Percentiles rank a stretch among this genome's conserved stretches.
Evolutionary conservation across 2,888 invertebrate genomes (phyloP).

Genomic region (Cotesia congregata): DNA sequence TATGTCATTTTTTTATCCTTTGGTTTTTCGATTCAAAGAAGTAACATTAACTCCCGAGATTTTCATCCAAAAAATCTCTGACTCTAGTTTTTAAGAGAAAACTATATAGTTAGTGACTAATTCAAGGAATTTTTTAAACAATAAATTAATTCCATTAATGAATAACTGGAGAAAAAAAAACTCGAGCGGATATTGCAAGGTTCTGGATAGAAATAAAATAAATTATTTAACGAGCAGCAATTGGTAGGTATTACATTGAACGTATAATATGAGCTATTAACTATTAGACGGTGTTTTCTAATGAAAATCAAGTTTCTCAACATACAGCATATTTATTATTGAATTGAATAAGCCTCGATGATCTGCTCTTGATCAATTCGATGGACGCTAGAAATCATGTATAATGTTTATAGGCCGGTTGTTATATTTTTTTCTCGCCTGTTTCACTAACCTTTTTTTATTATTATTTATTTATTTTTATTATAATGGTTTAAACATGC

Average conservation of each 20-base stretch:
- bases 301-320: conserved; percentile 47
- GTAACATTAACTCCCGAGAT: not conserved
- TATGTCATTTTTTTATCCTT: not conserved
- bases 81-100: too few relatives aligned
- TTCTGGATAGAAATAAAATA: conserved; percentile 53
- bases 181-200: conserved; percentile 41
- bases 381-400: conserved; percentile 19
- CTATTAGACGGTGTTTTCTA: conserved; percentile 44
- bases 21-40: not conserved
- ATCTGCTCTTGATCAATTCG: not conserved
- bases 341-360: not conserved
- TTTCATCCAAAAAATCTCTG: not conserved
- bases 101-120: too few relatives aligned
- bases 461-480: not conserved
- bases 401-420: conserved; percentile 16
- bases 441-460: conserved; percentile 22
- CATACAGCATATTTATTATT: conserved; percentile 14
- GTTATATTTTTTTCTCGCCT: conserved; percentile 39
- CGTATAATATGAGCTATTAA: not conserved
- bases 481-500: conserved; percentile 36
- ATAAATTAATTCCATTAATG: not conserved
- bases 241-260: conserved; percentile 49
- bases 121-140: not conserved
- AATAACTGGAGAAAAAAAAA: conserved; percentile 22
- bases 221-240: conserved; percentile 62